Evolutionary conservation across 2,113 vertebrate genomes (phyloP), one percentile per base, ranked within the genome.

Genomic region (Genyomyrus donnyi): DNA sequence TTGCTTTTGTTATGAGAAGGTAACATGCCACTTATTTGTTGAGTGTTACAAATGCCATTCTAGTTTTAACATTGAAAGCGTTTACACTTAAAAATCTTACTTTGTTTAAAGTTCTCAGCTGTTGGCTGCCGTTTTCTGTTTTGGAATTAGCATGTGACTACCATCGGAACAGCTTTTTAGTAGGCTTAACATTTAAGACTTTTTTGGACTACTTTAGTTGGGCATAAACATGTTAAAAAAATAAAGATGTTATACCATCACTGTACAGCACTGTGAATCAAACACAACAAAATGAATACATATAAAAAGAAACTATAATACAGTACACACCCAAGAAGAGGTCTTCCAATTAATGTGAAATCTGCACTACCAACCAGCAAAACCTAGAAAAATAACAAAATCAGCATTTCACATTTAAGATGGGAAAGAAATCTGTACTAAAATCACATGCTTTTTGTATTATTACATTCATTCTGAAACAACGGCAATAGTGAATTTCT

Each of bases 271-370:
- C 6, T 2, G 35, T 42, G 19, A 10, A 42, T 80, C 24, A 8
- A 46, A 31, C 6, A 77, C 10, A 52, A 58, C 24, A n/a, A 50
- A 49, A 58, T 19, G 8, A 52, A 56, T 53, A 46, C 19, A 87
- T 53, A 87, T 15, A 84, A 27, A 62, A 50, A 27, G 35, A 62
- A 3, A n/a, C 3, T 11, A 66, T 66, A 70, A 70, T 77, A 39
- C 2, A 80, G 15, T 80, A 42, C 89, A 95, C 94, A 98, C 97
- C 97, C 92, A 0, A 98, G 96, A 3, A 98, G 94, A 0, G 97
- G 97, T 90, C 95, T 96, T 89, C 97, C 97, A 0, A 98, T 80
- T 0, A 98, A 92, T 0, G 97, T 98, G 95, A 98, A 98, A 91
- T 97, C 91, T 0, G 96, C 95, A 8, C 97, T 95, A 58, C 97